Evolutionary conservation across 2,797 vertebrate species (phyloP).

Genomic region (Cephalopachus bancanus): DNA sequence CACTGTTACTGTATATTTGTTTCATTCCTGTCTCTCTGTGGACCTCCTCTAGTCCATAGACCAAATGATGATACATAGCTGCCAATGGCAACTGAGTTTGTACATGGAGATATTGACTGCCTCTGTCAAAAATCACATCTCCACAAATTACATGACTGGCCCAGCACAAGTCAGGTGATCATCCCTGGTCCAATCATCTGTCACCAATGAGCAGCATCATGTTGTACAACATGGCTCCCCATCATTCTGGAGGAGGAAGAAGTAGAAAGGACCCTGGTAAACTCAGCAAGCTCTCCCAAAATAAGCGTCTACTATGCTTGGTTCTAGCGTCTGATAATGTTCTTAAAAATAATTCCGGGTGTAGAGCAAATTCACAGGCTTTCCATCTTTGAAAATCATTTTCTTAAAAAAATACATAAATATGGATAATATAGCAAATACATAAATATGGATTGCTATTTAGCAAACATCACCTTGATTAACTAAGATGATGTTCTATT

Average conservation of each 20-base stretch:
- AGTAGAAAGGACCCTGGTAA: neutral
- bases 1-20: neutral
- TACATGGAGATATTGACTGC: neutral
- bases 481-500: neutral
- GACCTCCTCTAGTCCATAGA: neutral
- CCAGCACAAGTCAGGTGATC: neutral
- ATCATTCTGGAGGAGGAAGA: neutral
- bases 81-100: neutral
- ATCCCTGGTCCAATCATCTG: neutral
- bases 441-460: neutral
- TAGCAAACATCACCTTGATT: neutral
- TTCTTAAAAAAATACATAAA: neutral
- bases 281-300: neutral
- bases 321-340: neutral
- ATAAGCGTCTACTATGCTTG: neutral
- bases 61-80: neutral
- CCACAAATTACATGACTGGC: neutral
- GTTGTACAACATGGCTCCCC: neutral
- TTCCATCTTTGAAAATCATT: conserved; percentile 10
- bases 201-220: neutral
- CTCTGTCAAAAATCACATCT: neutral
- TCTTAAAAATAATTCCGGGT: neutral
- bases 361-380: neutral
- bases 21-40: neutral
- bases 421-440: neutral